Conservation (phyloP, 2,797 vertebrate species). For the Gymnothorax javanicus region DNA sequence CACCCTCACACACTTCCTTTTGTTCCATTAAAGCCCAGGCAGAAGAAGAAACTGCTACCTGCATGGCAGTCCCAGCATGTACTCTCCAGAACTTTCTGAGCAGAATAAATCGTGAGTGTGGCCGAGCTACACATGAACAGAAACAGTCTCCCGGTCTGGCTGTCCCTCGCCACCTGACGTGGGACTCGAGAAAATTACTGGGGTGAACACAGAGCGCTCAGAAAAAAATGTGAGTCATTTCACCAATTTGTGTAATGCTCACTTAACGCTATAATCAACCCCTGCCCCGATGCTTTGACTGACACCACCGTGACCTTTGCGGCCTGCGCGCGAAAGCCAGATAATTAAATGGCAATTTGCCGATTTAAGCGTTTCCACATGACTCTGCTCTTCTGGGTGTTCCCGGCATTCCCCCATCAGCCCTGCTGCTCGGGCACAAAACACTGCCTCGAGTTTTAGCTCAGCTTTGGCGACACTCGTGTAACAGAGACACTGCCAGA, state of each 20-base stretch:
- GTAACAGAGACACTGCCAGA: neutral
- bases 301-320: neutral
- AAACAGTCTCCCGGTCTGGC: neutral
- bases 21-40: too few species aligned
- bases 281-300: neutral
- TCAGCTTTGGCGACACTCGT: neutral
- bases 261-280: slow-evolving; percentile 17
- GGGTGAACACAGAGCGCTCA: neutral
- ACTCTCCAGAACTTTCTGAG: neutral
- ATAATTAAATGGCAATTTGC: neutral
- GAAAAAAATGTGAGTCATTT: neutral
- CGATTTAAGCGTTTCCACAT: neutral
- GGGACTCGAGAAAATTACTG: neutral
- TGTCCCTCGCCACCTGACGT: neutral
- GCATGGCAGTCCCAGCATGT: neutral
- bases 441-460: neutral
- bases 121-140: neutral
- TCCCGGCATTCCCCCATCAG: neutral
- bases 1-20: too few species aligned
- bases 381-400: neutral
- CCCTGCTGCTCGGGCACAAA: neutral
- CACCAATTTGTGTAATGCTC: neutral
- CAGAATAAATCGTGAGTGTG: neutral
- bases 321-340: neutral
- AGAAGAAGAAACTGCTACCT: neutral